Evolutionary conservation across 2,888 invertebrate species (phyloP).

Genomic region (Stomorhina lunata): DNA sequence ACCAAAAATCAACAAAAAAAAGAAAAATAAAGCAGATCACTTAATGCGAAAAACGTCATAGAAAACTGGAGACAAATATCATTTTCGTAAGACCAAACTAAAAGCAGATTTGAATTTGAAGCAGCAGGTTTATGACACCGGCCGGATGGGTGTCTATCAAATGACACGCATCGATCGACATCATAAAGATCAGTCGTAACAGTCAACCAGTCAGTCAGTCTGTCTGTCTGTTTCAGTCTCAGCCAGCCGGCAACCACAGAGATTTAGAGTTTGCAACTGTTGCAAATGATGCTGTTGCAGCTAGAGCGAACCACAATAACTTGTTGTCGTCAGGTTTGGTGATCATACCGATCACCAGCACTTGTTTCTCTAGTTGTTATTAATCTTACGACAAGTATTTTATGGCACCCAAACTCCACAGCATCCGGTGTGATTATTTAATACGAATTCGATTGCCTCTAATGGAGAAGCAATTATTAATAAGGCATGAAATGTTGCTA

Average conservation of each 20-base stretch:
- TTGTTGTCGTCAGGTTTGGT: conserved; percentile 39
- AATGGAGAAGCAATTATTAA: conserved; percentile 48
- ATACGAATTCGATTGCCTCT: conserved; percentile 58
- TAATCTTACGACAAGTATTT: conserved; percentile 58
- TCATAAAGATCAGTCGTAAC: conserved; percentile 36
- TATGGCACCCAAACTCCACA: conserved; percentile 54
- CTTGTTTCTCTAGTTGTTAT: conserved; percentile 52
- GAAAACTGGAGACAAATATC: conserved; percentile 46
- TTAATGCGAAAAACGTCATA: conserved; percentile 43
- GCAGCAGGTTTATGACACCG: conserved; percentile 64
- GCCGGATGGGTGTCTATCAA: conserved; percentile 65
- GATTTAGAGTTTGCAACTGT: neutral
- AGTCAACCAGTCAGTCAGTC: too few relatives aligned
- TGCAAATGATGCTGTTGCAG: too few relatives aligned
- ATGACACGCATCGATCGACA: conserved; percentile 63
- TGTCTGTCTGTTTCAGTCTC: too few relatives aligned
- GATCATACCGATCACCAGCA: conserved; percentile 22
- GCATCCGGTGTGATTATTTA: conserved; percentile 63
- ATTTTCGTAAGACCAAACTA: neutral
- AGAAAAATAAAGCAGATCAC: conserved; percentile 47
- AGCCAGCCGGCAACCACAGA: neutral
- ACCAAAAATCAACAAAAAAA: neutral
- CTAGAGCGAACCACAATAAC: conserved; percentile 17
- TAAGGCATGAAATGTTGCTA: conserved; percentile 20
- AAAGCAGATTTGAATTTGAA: conserved; percentile 48